Percentiles rank a stretch among this genome's conserved stretches.
Conservation (phyloP, 2,888 invertebrate genomes). For the Agrochola macilenta region DNA sequence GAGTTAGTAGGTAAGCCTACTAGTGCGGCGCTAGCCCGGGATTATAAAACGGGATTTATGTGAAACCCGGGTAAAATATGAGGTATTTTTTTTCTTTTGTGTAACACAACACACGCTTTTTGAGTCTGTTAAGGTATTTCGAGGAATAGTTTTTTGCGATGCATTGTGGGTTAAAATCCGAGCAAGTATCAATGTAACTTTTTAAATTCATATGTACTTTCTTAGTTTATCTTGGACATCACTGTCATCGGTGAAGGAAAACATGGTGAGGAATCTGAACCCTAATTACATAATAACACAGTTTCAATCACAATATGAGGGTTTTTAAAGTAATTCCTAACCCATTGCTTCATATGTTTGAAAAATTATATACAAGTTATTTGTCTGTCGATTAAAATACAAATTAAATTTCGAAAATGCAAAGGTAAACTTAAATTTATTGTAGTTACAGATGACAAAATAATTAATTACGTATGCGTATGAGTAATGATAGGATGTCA, state of each 20-base stretch:
- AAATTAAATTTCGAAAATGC: too few species aligned
- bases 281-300: too few species aligned
- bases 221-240: too few species aligned
- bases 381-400: background rate
- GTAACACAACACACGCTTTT: background rate
- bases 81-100: background rate
- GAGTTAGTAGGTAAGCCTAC: slow-evolving; percentile 38
- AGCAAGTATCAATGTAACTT: background rate
- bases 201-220: background rate
- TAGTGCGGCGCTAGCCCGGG: slow-evolving; percentile 46
- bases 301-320: too few species aligned
- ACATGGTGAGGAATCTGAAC: too few species aligned
- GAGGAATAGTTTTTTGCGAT: background rate
- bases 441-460: background rate
- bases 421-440: background rate
- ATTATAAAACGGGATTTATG: slow-evolving; percentile 39
- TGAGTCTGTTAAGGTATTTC: background rate
- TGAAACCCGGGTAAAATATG: slow-evolving; percentile 5
- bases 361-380: background rate
- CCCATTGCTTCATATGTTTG: too few species aligned
- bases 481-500: background rate
- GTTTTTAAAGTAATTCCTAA: too few species aligned
- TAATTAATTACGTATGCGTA: too few species aligned
- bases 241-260: too few species aligned
- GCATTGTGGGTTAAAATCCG: background rate